These are phyloP conservation scores for Oscheius sp. DNA, from an alignment of 2,888 invertebrate genomes.

Conservation along the genomic window DNA sequence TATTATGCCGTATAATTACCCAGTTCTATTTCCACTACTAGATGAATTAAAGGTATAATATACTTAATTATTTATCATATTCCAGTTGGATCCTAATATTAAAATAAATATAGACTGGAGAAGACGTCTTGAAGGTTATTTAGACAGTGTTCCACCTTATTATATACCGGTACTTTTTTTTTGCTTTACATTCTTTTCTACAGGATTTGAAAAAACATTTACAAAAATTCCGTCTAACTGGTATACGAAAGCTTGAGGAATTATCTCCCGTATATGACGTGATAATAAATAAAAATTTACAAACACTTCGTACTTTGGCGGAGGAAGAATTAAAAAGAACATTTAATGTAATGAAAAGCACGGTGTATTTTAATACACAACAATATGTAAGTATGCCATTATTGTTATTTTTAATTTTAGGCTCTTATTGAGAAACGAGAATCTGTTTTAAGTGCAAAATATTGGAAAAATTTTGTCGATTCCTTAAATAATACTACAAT, in stretches of 20 bases:
- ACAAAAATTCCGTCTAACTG: conserved; percentile 88
- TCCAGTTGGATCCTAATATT: conserved; percentile 78
- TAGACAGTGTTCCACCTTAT: conserved; percentile 93
- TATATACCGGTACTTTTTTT: conserved; percentile 80
- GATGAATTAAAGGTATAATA: conserved; percentile 70
- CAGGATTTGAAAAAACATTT: conserved; percentile 89
- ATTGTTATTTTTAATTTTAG: not conserved
- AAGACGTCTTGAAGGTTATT: conserved; percentile 89
- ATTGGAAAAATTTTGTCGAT: conserved; percentile 18
- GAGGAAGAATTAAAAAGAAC: no score
- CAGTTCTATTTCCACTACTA: conserved; percentile 86
- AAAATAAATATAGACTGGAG: conserved; percentile 93
- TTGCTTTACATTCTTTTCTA: conserved; percentile 37
- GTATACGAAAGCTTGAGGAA: conserved; percentile 78
- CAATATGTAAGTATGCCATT: not conserved
- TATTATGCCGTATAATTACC: conserved; percentile 98
- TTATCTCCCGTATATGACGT: no score
- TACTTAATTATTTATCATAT: not conserved
- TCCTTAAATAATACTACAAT: not conserved
- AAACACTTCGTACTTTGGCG: no score
- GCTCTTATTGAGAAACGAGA: not conserved
- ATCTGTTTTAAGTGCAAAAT: not conserved
- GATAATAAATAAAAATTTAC: no score
- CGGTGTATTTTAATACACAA: no score
- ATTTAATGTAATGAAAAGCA: no score